Evolutionary conservation across 2,797 vertebrate genomes (phyloP).

Genomic region (Girardinus metallicus): DNA sequence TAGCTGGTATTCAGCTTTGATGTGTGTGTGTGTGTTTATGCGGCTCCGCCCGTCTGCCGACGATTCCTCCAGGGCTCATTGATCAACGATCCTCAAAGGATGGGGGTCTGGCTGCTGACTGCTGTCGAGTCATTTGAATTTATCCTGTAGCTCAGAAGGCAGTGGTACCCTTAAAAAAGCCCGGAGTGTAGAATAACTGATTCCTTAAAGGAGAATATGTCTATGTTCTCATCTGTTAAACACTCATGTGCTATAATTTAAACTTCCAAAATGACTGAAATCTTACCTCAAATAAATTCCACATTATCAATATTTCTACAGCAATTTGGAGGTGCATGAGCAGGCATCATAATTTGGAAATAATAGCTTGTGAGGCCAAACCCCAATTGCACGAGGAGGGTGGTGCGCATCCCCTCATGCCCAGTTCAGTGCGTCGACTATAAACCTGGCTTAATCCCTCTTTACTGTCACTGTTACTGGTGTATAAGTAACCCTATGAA

Average conservation of each 20-base stretch:
- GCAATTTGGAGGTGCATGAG: too few species aligned
- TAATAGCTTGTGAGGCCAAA: too few species aligned
- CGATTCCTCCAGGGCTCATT: slow-evolving; percentile 21
- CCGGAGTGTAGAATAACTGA: not conserved
- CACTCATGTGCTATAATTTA: not conserved
- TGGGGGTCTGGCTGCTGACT: slow-evolving; percentile 38
- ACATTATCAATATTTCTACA: not conserved
- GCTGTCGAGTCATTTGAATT: slow-evolving; percentile 18
- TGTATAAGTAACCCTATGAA: too few species aligned
- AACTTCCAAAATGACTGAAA: not conserved
- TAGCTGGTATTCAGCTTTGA: slow-evolving; percentile 14
- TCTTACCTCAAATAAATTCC: not conserved
- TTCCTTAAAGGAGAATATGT: not conserved
- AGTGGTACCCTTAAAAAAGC: not conserved
- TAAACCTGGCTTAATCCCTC: too few species aligned
- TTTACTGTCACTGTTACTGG: too few species aligned
- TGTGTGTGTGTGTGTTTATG: slow-evolving; percentile 25
- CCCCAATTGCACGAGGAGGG: too few species aligned
- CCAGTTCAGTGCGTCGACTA: too few species aligned
- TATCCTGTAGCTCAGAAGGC: slow-evolving; percentile 22
- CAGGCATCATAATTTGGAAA: too few species aligned
- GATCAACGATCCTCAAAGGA: slow-evolving; percentile 26
- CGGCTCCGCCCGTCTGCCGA: slow-evolving; percentile 21
- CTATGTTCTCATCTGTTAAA: not conserved
- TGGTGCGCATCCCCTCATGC: too few species aligned